These are phyloP conservation scores for Synchiropus splendidus DNA, from an alignment of 2,113 vertebrate genomes.

Conservation along the genomic window DNA sequence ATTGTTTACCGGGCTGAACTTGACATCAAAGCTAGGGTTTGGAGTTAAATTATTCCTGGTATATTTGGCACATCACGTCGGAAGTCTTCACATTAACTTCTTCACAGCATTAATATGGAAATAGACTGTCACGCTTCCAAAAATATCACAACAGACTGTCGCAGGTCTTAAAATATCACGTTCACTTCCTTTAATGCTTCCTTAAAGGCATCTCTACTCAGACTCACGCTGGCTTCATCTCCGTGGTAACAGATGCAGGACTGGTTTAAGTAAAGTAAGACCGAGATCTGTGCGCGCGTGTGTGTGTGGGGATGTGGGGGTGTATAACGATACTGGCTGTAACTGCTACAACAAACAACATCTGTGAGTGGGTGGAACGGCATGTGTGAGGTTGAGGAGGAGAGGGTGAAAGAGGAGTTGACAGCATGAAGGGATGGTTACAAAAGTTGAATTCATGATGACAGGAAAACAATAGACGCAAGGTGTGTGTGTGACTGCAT, in stretches of 20 bases:
- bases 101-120: constrained; percentile 5
- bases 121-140: background rate
- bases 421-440: constrained; percentile 4
- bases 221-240: constrained; percentile 8
- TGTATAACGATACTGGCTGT: constrained; percentile 42
- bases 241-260: constrained; percentile 13
- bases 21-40: no score
- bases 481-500: constrained; percentile 5
- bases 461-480: background rate
- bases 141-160: constrained; percentile 29
- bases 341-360: constrained; percentile 49
- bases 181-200: constrained; percentile 24
- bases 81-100: constrained; percentile 12
- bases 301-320: constrained; percentile 13
- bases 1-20: no score
- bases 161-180: constrained; percentile 35
- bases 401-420: constrained; percentile 7
- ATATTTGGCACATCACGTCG: constrained; percentile 9
- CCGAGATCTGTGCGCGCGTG: constrained; percentile 3
- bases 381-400: constrained; percentile 37
- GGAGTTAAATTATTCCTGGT: no score
- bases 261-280: constrained; percentile 24
- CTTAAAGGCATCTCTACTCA: constrained; percentile 18
- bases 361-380: constrained; percentile 47
- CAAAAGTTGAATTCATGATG: constrained; percentile 15